Base-by-base conservation (phyloP, 2,888 invertebrate species). In the Phasia obesa region DNA sequence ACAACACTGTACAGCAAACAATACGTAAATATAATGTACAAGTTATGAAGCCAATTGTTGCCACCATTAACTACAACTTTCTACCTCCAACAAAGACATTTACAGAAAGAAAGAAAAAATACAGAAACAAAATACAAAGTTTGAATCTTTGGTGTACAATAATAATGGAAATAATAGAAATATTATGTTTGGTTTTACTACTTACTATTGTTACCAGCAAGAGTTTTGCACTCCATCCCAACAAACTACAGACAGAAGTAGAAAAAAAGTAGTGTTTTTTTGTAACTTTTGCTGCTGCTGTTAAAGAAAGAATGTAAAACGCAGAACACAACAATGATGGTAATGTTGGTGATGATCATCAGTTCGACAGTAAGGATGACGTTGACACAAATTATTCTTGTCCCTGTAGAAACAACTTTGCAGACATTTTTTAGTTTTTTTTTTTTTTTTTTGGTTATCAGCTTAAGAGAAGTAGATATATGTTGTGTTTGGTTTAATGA, bases 1-100 rank as follows among this genome's bases (percentile, higher is more conserved):
- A 73, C n/a, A n/a, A n/a, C n/a, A n/a, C n/a, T n/a, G 23, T 47
- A 49, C 65, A 77, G 38, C 59, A 76, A 31, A 64, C 38, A 82
- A 62, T 51, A 77, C 13, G 15, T 59, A 59, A 67, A 49, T 67
- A 23, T 69, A n/a, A 74, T 77, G 49, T 51, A 82, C 62, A 69
- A 82, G 77, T 82, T 82, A 82, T 82, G 82, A 82, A 78, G 82
- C 69, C 82, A 82, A 82, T 82, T 82, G 77, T 55, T 73, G 73
- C 67, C 73, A 77, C 47, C 65, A 71, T 81, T 76, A 76, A 55
- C 19, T 64, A 53, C 23, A 70, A 55, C 62, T 21, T 49, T 64
- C 31, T 27, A 57, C 57, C 42, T 31, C 47, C 13, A 64, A 53
- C 69, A 73, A 38, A 53, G 31, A 44, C 62, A 47, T 35, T 4